Evolutionary conservation across 2,797 vertebrate species (phyloP).

Genomic region (Neostethus bicornis): DNA sequence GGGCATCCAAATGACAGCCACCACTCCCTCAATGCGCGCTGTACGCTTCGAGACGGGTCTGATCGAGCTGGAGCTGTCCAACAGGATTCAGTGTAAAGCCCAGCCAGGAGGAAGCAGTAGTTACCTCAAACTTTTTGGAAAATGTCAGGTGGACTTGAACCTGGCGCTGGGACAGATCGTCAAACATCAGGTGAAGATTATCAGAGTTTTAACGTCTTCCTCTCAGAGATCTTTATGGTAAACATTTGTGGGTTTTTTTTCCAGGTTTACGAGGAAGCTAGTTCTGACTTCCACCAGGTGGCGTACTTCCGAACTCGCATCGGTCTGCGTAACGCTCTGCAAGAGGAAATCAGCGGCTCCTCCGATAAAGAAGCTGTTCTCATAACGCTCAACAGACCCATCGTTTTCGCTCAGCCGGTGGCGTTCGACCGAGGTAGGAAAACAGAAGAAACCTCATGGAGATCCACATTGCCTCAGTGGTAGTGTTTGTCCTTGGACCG

Average conservation of each 20-base stretch:
- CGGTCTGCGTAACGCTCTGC: constrained; percentile 93
- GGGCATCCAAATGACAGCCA: constrained; percentile 98
- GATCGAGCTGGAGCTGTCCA: constrained; percentile 96
- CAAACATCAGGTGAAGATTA: constrained; percentile 89
- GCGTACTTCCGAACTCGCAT: constrained; percentile 98
- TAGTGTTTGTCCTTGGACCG: too few relatives aligned
- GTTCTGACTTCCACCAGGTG: constrained; percentile 98
- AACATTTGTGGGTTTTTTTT: too few relatives aligned
- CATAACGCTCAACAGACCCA: constrained; percentile 96
- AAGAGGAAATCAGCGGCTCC: constrained; percentile 96
- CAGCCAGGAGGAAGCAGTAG: constrained; percentile 94
- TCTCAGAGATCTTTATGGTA: too few relatives aligned
- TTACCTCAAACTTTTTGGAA: constrained; percentile 97
- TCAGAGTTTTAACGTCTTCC: neutral
- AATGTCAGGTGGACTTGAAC: constrained; percentile 98
- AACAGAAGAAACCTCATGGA: too few relatives aligned
- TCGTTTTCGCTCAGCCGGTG: constrained; percentile 97
- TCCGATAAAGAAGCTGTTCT: constrained; percentile 97
- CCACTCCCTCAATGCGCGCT: constrained; percentile 97
- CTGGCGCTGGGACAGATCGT: constrained; percentile 97
- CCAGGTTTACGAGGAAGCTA: constrained; percentile 99
- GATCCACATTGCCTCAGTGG: too few relatives aligned
- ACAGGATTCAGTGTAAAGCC: constrained; percentile 95
- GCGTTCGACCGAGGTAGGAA: constrained; percentile 99
- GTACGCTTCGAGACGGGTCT: constrained; percentile 97